Conservation (phyloP, 2,888 invertebrate species). For the Lutraria lutraria region DNA sequence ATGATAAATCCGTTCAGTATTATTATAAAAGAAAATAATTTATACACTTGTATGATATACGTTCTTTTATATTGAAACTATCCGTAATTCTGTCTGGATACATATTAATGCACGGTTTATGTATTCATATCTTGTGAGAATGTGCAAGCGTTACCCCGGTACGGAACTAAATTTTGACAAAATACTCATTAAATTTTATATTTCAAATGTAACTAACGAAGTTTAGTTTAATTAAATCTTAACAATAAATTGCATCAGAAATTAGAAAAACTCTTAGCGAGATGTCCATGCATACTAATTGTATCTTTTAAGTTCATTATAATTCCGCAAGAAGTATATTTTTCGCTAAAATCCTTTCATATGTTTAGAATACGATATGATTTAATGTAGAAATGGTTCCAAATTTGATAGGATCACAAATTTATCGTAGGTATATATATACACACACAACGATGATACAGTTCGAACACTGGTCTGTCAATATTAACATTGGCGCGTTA, state of each 20-base stretch:
- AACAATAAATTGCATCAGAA: no score
- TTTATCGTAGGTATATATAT: background rate
- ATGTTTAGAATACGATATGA: background rate
- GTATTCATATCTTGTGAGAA: background rate
- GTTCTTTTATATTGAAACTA: background rate
- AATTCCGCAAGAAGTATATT: no score
- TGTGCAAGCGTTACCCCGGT: background rate
- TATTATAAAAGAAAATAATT: conserved; percentile 1
- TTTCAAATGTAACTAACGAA: background rate
- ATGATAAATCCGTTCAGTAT: background rate
- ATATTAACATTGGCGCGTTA: background rate
- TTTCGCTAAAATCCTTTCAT: no score
- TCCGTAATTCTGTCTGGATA: background rate
- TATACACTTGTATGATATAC: background rate
- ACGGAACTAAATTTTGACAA: background rate
- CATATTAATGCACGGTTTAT: background rate
- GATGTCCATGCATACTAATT: no score
- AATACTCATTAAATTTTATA: background rate
- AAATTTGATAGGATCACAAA: background rate
- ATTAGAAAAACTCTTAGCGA: no score
- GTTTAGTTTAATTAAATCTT: no score
- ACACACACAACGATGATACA: background rate
- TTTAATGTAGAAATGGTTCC: background rate
- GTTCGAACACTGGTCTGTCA: background rate
- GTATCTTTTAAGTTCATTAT: no score